A percentile compares a stretch with the other conserved stretches of the same genome.
Evolutionary conservation across 2,797 vertebrate genomes (phyloP).

Genomic region (Diceros bicornis): DNA sequence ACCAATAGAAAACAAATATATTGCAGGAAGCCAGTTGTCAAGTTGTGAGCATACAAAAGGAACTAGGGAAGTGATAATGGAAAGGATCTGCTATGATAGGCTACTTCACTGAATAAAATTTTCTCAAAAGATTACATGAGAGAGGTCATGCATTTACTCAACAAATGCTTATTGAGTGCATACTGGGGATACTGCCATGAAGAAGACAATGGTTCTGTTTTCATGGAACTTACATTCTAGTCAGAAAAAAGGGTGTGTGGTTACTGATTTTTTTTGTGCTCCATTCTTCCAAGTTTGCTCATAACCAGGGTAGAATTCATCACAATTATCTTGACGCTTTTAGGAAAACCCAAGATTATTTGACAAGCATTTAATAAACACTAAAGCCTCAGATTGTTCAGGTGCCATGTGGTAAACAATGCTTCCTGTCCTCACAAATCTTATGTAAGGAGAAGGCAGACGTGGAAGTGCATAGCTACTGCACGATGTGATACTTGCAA

Average conservation of each 20-base stretch:
- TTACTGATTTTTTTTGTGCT: slow-evolving; percentile 45
- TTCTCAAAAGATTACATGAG: not conserved
- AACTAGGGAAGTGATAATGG: not conserved
- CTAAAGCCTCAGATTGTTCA: not conserved
- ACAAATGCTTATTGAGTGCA: not conserved
- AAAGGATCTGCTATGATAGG: not conserved
- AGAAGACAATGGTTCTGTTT: not conserved
- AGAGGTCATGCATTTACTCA: not conserved
- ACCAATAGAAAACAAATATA: not conserved
- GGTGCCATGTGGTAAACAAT: not conserved
- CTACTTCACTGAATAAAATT: not conserved
- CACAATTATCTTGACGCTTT: not conserved
- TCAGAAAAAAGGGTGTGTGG: not conserved
- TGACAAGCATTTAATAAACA: slow-evolving; percentile 45
- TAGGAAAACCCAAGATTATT: slow-evolving; percentile 48
- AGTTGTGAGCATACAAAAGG: not conserved
- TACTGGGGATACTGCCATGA: not conserved
- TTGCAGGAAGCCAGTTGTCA: not conserved
- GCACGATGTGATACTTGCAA: not conserved
- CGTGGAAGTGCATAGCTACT: not conserved
- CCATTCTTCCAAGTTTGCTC: not conserved
- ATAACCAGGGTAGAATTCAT: not conserved
- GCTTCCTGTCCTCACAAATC: not conserved
- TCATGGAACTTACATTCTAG: not conserved
- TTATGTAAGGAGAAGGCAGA: not conserved